Percentiles rank a stretch among this genome's conserved stretches.
Conservation (phyloP, 2,797 vertebrate genomes). For the Cossypha niveicapilla region DNA sequence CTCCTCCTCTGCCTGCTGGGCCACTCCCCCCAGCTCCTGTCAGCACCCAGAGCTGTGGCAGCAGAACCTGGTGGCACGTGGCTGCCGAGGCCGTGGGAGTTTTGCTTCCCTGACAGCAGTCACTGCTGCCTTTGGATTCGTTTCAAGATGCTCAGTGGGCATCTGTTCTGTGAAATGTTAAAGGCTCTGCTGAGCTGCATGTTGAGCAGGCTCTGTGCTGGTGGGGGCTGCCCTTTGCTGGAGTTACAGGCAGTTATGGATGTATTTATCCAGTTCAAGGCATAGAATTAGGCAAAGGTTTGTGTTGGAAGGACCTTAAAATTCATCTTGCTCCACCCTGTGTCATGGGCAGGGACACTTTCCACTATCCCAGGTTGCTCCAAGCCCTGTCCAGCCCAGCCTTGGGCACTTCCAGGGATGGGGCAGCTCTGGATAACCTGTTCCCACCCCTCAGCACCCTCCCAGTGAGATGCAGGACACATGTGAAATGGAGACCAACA, state of each 20-base stretch:
- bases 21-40: background rate
- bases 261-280: background rate
- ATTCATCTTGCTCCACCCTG: background rate
- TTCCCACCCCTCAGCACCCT: background rate
- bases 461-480: background rate
- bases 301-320: background rate
- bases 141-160: constrained; percentile 54
- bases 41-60: background rate
- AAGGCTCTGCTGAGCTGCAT: constrained; percentile 22
- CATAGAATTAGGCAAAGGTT: background rate
- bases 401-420: background rate
- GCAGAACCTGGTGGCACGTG: background rate
- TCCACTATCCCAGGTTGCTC: fast-evolving
- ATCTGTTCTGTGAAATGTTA: constrained; percentile 27
- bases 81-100: background rate
- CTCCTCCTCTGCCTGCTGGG: background rate
- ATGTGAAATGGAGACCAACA: fast-evolving
- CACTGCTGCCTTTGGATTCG: constrained; percentile 19
- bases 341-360: background rate
- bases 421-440: background rate
- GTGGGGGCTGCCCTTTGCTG: background rate
- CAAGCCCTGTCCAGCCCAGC: fast-evolving
- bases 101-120: constrained; percentile 39
- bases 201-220: background rate
- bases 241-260: background rate